These are phyloP conservation scores for Eremophila alpestris DNA, from an alignment of 2,797 vertebrate species.

Conservation along the genomic window DNA sequence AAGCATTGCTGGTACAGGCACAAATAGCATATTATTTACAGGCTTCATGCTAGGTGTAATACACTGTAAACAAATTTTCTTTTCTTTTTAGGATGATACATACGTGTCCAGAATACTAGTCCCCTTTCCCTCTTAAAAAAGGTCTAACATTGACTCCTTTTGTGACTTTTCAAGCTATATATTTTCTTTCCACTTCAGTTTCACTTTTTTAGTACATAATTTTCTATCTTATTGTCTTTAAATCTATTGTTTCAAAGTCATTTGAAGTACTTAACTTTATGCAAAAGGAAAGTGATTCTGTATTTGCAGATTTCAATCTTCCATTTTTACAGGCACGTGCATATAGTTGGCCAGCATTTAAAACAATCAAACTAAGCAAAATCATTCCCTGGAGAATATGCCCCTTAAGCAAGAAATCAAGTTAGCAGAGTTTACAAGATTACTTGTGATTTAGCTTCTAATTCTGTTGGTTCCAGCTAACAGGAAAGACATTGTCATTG, in stretches of 20 bases:
- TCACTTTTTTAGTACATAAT: neutral
- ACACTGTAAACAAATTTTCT: neutral
- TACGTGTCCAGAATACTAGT: neutral
- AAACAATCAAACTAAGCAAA: constrained; percentile 9
- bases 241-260: neutral
- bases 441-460: neutral
- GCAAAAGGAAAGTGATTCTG: neutral
- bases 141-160: neutral
- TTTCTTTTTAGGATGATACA: neutral
- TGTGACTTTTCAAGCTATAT: neutral
- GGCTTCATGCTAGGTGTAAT: neutral
- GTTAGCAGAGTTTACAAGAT: neutral
- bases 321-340: neutral
- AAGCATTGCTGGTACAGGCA: neutral
- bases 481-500: neutral
- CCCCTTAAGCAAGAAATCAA: neutral
- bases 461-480: neutral
- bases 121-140: neutral
- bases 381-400: neutral
- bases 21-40: neutral
- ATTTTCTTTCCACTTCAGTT: neutral
- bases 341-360: neutral
- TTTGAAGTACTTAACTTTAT: neutral
- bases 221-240: neutral
- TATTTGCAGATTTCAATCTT: neutral